phyloP scores from a whole-genome alignment of 2,113 vertebrate genomes.

The Brachypodius melanocephalos region DNA sequence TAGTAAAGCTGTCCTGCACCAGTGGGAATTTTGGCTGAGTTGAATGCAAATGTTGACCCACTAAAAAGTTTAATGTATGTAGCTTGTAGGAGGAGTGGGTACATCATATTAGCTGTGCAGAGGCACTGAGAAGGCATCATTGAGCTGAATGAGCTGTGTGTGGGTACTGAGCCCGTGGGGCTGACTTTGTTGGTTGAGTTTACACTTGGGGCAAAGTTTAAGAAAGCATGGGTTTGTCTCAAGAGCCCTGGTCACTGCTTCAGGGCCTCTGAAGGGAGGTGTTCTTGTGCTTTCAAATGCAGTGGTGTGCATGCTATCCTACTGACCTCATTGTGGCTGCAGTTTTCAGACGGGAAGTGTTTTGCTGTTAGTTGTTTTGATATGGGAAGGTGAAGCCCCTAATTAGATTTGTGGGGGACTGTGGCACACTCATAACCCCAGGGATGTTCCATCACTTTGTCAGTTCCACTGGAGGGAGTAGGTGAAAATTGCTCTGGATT shows the following conservation, averaged over 20 bases:
- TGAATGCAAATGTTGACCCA: not conserved
- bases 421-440: not conserved
- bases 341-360: not conserved
- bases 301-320: rapidly evolving
- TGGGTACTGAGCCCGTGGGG: not conserved
- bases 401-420: not conserved
- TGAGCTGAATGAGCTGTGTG: not conserved
- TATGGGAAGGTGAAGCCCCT: not conserved
- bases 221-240: not conserved
- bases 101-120: not conserved
- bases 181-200: not conserved
- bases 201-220: not conserved
- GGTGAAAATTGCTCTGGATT: not conserved
- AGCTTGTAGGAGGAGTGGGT: not conserved
- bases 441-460: not conserved
- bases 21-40: not conserved
- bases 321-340: not conserved
- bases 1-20: not conserved
- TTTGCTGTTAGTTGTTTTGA: not conserved
- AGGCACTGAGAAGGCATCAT: not conserved
- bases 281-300: not conserved
- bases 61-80: not conserved
- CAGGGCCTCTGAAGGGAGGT: not conserved
- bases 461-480: not conserved
- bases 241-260: not conserved